These are phyloP conservation scores for Neoseiulus cucumeris DNA, from an alignment of 1,140 invertebrate species.

Conservation along the genomic window DNA sequence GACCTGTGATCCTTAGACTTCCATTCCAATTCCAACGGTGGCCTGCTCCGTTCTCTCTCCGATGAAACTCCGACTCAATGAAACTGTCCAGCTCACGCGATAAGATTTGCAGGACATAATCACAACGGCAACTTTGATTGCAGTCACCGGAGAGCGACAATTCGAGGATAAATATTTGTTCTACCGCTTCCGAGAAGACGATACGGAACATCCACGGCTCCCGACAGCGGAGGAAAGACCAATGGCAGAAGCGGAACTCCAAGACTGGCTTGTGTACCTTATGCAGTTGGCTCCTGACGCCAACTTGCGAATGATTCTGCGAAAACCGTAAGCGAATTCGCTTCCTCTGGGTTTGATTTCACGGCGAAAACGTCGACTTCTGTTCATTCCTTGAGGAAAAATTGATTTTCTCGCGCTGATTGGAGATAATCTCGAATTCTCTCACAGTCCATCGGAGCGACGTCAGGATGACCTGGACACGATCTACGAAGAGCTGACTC, in stretches of 20 bases:
- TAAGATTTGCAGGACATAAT: not conserved
- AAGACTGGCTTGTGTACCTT: constrained; percentile 41
- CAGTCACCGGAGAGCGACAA: constrained; percentile 53
- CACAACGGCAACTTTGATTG: constrained; percentile 16
- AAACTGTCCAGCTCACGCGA: no score
- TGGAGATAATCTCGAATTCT: no score
- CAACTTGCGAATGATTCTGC: constrained; percentile 51
- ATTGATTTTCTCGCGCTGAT: no score
- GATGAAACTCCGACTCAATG: no score
- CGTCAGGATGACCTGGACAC: constrained; percentile 56
- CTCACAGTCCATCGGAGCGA: constrained; percentile 45
- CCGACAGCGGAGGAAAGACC: constrained; percentile 34
- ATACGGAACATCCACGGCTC: constrained; percentile 29
- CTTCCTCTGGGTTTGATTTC: no score
- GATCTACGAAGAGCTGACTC: constrained; percentile 62
- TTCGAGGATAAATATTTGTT: constrained; percentile 66
- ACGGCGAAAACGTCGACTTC: no score
- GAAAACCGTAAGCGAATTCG: constrained; percentile 52
- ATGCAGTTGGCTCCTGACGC: constrained; percentile 49
- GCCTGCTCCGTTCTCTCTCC: no score
- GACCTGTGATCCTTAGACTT: no score
- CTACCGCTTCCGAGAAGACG: constrained; percentile 55
- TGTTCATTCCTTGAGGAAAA: no score
- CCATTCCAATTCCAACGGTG: no score
- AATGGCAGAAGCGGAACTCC: constrained; percentile 44